Evolutionary conservation across 2,888 invertebrate species (phyloP).

Genomic region (Cryptops parisi): DNA sequence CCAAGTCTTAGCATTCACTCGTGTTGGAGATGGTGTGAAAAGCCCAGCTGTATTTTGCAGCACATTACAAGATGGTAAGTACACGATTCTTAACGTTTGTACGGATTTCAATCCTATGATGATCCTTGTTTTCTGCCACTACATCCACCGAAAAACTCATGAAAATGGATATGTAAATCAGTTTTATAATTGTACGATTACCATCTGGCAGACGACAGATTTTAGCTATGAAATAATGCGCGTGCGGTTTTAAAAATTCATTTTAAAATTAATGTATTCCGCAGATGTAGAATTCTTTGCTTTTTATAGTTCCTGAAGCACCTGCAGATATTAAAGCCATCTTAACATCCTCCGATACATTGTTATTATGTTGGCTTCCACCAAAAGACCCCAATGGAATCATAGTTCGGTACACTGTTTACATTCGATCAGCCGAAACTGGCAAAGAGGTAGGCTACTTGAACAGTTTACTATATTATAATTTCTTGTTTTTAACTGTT

Average conservation of each 20-base stretch:
- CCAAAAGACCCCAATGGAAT: constrained; percentile 71
- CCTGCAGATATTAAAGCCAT: constrained; percentile 32
- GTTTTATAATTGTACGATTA: too few relatives aligned
- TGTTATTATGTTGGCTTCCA: constrained; percentile 57
- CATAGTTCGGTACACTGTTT: constrained; percentile 65
- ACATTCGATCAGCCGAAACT: constrained; percentile 29
- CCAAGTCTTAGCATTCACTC: constrained; percentile 32
- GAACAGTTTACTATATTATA: not conserved
- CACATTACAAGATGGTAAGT: constrained; percentile 31
- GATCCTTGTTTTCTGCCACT: too few relatives aligned
- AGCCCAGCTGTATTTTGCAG: constrained; percentile 28
- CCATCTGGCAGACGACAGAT: too few relatives aligned
- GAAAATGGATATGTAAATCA: too few relatives aligned
- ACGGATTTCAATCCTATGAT: too few relatives aligned
- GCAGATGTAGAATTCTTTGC: not conserved
- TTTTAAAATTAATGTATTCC: not conserved
- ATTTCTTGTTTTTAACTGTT: too few relatives aligned
- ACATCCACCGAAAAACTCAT: too few relatives aligned
- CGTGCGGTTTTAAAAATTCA: too few relatives aligned
- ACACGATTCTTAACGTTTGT: too few relatives aligned
- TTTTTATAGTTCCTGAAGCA: constrained; percentile 28
- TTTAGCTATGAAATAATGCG: too few relatives aligned
- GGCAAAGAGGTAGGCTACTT: constrained; percentile 15
- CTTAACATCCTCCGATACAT: constrained; percentile 27
- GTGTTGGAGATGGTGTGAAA: constrained; percentile 32